These are phyloP conservation scores for Bostrychus sinensis DNA, from an alignment of 2,113 vertebrate species.

Conservation along the genomic window DNA sequence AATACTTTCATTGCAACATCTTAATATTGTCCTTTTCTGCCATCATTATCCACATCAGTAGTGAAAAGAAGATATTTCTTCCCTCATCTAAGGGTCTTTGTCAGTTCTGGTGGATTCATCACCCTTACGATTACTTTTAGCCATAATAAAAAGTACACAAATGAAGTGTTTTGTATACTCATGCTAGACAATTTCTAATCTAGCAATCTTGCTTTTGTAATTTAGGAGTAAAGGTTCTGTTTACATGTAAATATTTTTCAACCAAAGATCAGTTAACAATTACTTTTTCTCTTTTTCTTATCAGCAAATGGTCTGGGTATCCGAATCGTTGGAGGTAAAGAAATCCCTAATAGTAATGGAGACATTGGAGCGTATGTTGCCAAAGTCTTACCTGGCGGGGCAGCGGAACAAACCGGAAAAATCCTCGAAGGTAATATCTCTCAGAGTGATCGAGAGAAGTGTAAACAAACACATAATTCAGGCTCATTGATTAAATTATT, in stretches of 20 bases:
- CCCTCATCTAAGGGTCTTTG: too few species aligned
- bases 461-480: background rate
- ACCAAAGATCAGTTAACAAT: background rate
- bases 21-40: too few species aligned
- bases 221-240: too few species aligned
- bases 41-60: too few species aligned
- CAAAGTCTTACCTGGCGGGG: constrained; percentile 94
- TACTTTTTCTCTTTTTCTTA: constrained; percentile 2
- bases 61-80: too few species aligned
- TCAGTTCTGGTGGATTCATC: constrained; percentile 59
- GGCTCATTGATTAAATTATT: background rate
- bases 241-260: background rate
- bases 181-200: too few species aligned
- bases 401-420: constrained; percentile 93
- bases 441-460: background rate
- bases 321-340: constrained; percentile 94
- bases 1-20: too few species aligned
- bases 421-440: constrained; percentile 89
- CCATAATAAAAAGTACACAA: too few species aligned
- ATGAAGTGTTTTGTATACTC: too few species aligned
- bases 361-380: constrained; percentile 97
- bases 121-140: constrained; percentile 51
- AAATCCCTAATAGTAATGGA: constrained; percentile 89
- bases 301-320: constrained; percentile 94
- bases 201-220: too few species aligned